Evolutionary conservation across 2,888 invertebrate genomes (phyloP).

Genomic region (Sussaba pulchella): DNA sequence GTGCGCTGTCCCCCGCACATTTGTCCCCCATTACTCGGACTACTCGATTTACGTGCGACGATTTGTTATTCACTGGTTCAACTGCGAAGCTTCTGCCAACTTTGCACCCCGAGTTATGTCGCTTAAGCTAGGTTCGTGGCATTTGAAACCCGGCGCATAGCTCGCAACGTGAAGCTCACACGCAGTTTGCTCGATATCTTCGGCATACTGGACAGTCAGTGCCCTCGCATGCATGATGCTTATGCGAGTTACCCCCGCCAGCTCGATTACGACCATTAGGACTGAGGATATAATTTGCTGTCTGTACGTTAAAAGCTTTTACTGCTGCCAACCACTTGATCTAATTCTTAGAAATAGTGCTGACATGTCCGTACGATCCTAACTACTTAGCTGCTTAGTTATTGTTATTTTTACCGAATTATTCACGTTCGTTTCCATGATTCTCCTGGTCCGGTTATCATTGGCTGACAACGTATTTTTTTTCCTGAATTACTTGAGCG

Average conservation of each 20-base stretch:
- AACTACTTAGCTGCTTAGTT: too few species aligned
- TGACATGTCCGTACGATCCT: neutral
- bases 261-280: conserved; percentile 23
- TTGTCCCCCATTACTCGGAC: neutral
- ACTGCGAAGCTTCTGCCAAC: conserved; percentile 70
- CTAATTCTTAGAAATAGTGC: neutral
- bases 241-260: conserved; percentile 4
- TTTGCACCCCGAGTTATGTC: conserved; percentile 75
- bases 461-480: too few species aligned
- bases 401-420: too few species aligned
- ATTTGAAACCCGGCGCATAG: conserved; percentile 29
- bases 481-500: too few species aligned
- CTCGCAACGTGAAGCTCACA: conserved; percentile 15
- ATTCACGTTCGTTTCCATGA: too few species aligned
- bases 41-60: conserved; percentile 35
- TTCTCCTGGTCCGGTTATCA: too few species aligned
- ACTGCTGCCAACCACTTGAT: neutral
- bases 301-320: neutral
- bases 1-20: too few species aligned
- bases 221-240: conserved; percentile 17
- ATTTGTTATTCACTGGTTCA: conserved; percentile 49
- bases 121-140: conserved; percentile 37
- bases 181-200: conserved; percentile 14
- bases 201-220: neutral
- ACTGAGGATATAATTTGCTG: neutral